A percentile compares a stretch with the other conserved stretches of the same genome.
Evolutionary conservation across 2,888 invertebrate genomes (phyloP).

Genomic region (Octonoba sinensis): DNA sequence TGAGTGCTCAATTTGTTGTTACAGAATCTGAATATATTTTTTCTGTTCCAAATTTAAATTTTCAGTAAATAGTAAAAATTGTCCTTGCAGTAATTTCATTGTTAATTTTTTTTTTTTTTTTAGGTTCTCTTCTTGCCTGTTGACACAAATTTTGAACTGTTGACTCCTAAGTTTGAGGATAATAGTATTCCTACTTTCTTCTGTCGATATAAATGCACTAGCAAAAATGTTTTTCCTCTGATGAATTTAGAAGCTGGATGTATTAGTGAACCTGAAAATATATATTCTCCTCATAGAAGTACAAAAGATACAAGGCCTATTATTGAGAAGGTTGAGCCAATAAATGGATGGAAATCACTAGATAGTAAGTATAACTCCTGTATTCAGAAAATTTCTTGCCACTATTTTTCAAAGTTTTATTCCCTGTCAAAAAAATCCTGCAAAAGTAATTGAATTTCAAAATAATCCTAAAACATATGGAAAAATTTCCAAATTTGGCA

Average conservation of each 20-base stretch:
- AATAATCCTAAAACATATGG: too few species aligned
- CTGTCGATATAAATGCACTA: conserved; percentile 25
- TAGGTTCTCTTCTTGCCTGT: conserved; percentile 8
- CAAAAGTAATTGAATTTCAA: too few species aligned
- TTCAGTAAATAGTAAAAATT: too few species aligned
- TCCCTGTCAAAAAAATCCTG: too few species aligned
- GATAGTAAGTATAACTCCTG: not conserved
- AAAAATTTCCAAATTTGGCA: too few species aligned
- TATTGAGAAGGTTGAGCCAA: not conserved
- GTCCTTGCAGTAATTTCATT: too few species aligned
- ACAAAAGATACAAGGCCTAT: not conserved
- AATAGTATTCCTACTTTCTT: conserved; percentile 18
- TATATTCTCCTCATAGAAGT: too few species aligned
- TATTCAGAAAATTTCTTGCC: not conserved
- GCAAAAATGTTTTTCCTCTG: conserved; percentile 4
- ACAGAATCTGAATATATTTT: too few species aligned
- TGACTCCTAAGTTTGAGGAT: not conserved
- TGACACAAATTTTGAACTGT: conserved; percentile 7
- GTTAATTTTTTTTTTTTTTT: conserved; percentile 3
- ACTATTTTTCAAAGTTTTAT: too few species aligned
- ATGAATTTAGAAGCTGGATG: not conserved
- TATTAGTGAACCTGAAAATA: too few species aligned
- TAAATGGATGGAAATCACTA: not conserved
- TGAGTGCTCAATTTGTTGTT: too few species aligned
- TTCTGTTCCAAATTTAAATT: too few species aligned